These are phyloP conservation scores for Arvicola amphibius DNA, from an alignment of 2,797 vertebrate species.

Conservation along the genomic window DNA sequence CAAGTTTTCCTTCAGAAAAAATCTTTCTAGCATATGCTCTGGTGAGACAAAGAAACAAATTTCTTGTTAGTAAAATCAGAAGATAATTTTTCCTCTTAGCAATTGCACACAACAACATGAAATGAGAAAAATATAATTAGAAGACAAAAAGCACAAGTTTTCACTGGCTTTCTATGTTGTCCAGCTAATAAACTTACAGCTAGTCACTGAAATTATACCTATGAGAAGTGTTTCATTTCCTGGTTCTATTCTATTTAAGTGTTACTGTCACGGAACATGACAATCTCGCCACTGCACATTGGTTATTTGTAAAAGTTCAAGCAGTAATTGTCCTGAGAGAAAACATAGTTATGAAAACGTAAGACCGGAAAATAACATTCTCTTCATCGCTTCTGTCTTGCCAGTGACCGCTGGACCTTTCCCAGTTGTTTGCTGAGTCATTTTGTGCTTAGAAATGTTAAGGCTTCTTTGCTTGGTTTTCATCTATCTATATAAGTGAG, in stretches of 20 bases:
- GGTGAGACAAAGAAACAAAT: constrained; percentile 9
- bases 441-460: background rate
- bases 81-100: constrained; percentile 24
- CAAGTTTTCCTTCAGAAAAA: constrained; percentile 1
- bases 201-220: background rate
- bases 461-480: background rate
- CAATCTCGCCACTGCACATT: background rate
- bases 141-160: background rate
- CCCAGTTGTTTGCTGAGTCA: background rate
- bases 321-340: background rate
- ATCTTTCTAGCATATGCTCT: constrained; percentile 13
- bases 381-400: background rate
- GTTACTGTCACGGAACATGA: background rate
- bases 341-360: background rate
- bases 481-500: background rate
- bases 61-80: constrained; percentile 25
- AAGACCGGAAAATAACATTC: background rate
- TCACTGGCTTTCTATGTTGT: background rate
- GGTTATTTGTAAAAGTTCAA: background rate
- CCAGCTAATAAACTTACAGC: background rate
- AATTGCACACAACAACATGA: constrained; percentile 8
- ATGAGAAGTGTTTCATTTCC: background rate
- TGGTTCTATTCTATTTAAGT: background rate
- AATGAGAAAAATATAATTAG: constrained; percentile 32
- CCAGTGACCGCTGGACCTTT: background rate